Base-by-base conservation (phyloP, 2,113 vertebrate species). In the Gymnogyps californianus region DNA sequence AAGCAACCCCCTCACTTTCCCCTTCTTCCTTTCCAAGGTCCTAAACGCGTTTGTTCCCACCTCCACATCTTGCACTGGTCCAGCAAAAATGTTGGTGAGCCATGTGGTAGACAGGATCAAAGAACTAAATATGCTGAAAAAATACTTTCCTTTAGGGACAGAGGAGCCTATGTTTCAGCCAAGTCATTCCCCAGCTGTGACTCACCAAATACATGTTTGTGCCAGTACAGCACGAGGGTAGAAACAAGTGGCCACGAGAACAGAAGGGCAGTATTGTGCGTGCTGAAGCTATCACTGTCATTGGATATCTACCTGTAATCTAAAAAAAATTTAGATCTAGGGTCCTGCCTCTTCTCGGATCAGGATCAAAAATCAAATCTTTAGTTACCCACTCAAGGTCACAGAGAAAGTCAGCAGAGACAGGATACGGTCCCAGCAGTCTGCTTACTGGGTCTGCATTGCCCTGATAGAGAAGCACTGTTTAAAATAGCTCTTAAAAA, bases 401-500 rank as follows among this genome's bases (percentile, higher is more conserved):
- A 87, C 52, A 65, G 44, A 64, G n/a, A 74, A 83, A 66, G 62
- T 58, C 54, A 66, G n/a, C 51, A 77, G 74, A 59, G 34, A 54
- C 9, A 62, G 26, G 20, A 58, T n/a, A 54, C 5, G 0, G 14
- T 74, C 84, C 49, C 55, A 80, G 40, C 67, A 84, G 10, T 61
- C 83, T 87, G 21, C 65, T 89, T 85, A 28, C 13, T 25, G 24
- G 8, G 14, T 79, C 59, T 94, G 87, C 44, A 44, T 34, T 42
- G 44, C 28, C 17, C 66, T 78, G 87, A 79, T 36, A 85, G 61
- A 64, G 47, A 82, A 85, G 62, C 6, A 15, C 28, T 47, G 31
- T 58, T 81, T 78, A 51, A 92, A 96, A 95, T 22, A 85, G 79
- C 34, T 72, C 66, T 82, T 80, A 5, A 77, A 95, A 97, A 96